phyloP scores from a whole-genome alignment of 2,113 vertebrate genomes.

The Clupea harengus region DNA sequence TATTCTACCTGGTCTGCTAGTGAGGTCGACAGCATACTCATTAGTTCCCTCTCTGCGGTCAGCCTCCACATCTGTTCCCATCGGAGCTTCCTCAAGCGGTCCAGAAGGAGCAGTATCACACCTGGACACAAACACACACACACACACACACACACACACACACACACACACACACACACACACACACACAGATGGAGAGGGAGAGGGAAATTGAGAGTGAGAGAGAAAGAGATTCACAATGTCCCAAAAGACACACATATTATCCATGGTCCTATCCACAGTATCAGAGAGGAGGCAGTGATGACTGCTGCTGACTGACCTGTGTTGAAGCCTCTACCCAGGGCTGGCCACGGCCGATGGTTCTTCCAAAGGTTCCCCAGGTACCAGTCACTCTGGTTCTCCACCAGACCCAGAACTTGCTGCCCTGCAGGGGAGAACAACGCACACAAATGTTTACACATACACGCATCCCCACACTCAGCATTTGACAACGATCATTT shows the following conservation, averaged over 20 bases:
- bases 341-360: conserved; percentile 94
- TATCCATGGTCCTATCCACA: too few relatives aligned
- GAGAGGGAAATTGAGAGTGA: too few relatives aligned
- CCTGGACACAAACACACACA: conserved; percentile 67
- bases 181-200: background rate
- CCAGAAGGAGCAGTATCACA: conserved; percentile 91
- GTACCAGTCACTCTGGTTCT: conserved; percentile 99
- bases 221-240: background rate
- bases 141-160: background rate
- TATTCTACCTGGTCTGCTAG: conserved; percentile 89
- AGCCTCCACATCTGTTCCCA: conserved; percentile 99
- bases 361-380: conserved; percentile 99
- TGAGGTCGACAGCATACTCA: conserved; percentile 98
- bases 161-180: conserved; percentile 3
- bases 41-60: conserved; percentile 93
- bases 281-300: background rate
- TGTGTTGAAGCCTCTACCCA: conserved; percentile 95
- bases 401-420: conserved; percentile 94
- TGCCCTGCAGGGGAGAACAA: conserved; percentile 76
- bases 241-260: background rate
- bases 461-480: background rate
- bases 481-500: too few relatives aligned
- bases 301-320: conserved; percentile 65
- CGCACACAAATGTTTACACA: background rate
- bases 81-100: conserved; percentile 92